Evolutionary conservation across 2,888 invertebrate species (phyloP).

Genomic region (Agrotis exclamationis): DNA sequence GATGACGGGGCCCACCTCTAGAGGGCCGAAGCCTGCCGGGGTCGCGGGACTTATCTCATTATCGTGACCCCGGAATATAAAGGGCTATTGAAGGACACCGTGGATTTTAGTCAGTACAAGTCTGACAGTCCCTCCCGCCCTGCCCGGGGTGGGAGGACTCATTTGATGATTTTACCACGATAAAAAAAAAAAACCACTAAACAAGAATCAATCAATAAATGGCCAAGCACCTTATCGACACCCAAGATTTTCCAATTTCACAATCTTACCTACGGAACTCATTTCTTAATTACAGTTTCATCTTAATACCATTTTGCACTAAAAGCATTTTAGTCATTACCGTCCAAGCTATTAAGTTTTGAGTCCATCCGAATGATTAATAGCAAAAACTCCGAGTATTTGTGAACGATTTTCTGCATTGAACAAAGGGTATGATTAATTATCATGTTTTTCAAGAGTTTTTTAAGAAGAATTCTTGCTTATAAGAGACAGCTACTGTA

Average conservation of each 20-base stretch:
- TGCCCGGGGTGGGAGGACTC: no score
- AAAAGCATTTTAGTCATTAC: conserved; percentile 42
- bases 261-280: conserved; percentile 4
- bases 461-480: conserved; percentile 4
- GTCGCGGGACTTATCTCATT: no score
- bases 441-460: conserved; percentile 59
- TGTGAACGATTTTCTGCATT: conserved; percentile 53
- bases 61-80: no score
- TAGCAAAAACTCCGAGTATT: conserved; percentile 47
- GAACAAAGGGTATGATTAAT: conserved; percentile 50
- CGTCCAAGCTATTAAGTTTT: conserved; percentile 52
- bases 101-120: no score
- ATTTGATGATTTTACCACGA: no score
- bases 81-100: no score
- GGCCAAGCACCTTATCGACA: neutral
- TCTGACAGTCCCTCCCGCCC: no score
- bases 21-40: no score
- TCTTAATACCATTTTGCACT: conserved; percentile 29
- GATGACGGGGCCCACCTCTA: no score
- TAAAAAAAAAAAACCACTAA: no score
- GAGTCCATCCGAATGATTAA: conserved; percentile 52
- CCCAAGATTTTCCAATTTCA: neutral
- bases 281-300: conserved; percentile 26
- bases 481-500: conserved; percentile 11
- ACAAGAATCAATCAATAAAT: no score